These are phyloP conservation scores for Apostichopus californicus DNA, from an alignment of 35 echinoderm and acorn worm genomes.

Conservation along the genomic window DNA sequence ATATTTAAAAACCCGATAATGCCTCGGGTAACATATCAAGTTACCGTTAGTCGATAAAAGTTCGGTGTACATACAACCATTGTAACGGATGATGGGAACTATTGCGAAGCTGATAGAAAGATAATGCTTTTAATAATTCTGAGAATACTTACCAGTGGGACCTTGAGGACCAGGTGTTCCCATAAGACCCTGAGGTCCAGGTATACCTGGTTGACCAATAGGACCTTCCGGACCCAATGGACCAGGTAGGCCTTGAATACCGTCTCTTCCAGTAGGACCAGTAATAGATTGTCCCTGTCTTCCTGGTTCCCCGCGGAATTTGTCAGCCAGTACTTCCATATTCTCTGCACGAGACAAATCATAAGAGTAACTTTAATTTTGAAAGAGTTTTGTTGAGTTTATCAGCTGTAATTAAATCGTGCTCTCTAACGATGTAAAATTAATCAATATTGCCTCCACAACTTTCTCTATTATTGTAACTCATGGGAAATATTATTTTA, in stretches of 20 bases:
- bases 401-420: no score
- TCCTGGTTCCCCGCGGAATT: conserved; percentile 30
- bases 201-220: not conserved
- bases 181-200: conserved; percentile 2
- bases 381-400: no score
- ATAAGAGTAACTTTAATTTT: no score
- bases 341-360: conserved; percentile 22
- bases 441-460: no score
- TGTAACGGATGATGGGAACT: not conserved
- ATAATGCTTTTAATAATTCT: not conserved
- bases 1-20: no score
- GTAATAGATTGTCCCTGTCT: not conserved
- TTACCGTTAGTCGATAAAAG: no score
- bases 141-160: conserved; percentile 10
- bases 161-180: conserved; percentile 43
- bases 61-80: not conserved
- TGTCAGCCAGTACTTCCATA: conserved; percentile 38
- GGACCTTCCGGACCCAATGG: conserved; percentile 8
- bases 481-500: no score
- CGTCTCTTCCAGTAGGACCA: conserved; percentile 19
- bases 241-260: conserved; percentile 3
- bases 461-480: no score
- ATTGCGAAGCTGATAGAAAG: not conserved
- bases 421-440: no score
- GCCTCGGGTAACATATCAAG: no score